Base-by-base conservation (phyloP, 2,113 vertebrate species). In the Lagopus muta region DNA sequence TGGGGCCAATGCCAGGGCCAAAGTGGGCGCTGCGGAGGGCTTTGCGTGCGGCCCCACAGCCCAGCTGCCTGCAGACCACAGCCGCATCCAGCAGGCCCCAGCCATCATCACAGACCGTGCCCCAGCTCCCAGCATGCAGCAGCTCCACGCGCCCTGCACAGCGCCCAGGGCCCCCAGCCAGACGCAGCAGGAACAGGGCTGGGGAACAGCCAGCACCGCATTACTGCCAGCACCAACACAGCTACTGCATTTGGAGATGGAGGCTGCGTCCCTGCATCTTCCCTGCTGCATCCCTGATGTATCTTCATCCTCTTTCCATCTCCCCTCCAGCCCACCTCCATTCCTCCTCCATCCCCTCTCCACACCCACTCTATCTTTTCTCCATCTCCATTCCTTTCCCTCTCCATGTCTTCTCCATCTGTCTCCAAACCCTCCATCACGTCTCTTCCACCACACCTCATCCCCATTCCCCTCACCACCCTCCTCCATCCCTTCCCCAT, bases 111-210 rank as follows among this genome's bases (percentile, higher is more conserved):
- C 92, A 93, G 27, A 93, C 55, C 0, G 73, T 79, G 36, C 97
- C 97, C 96, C 96, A 97, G 45, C 22, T 91, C 20, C 97, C 93
- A 0, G 7, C 1, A 2, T 90, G 87, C 73, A 76, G 69, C 47
- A 96, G 89, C 69, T 97, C 97, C 79, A 97, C 96, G 3, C 97
- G 96, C 25, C 97, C 97, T 0, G 93, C 88, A 1, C 97, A 97
- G 22, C 84, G 77, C 4, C 96, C 94, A 3, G 96, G 94, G 2
- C 97, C 97, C 1, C 86, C 92, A 0, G 66, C 66, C 71, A 98
- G 74, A 3, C 96, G 95, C 50, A 98, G 85, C 1, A 90, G 86
- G 66, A 95, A 92, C 17, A 74, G 6, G 5, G 36, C 90, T 94
- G 78, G 13, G 34, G 38, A 64, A 64, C 11, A 2, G 11, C 25